Base-by-base conservation (phyloP, 1,140 invertebrate species). In the Magallana angulata region DNA sequence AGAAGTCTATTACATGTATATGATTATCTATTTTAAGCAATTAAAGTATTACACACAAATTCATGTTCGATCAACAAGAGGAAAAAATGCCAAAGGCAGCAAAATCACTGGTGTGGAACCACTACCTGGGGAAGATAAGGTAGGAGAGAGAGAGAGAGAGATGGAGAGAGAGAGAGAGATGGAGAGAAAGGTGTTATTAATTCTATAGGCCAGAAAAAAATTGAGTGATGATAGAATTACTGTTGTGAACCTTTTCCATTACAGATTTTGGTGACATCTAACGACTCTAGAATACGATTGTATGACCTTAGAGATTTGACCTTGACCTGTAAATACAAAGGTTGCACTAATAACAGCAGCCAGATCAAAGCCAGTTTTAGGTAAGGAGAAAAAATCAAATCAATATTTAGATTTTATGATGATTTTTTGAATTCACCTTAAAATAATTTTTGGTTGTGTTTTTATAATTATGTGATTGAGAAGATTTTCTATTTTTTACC, bases 51-150 rank as follows among this genome's bases (percentile, higher is more conserved):
- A 99, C 94, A 99, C 99, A 1, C 98, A 98, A 93, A 99, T 99
- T 89, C 97, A 99, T 94, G 98, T 99, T 0, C 96, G 98, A 56
- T 99, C 98, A 8, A 98, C 98, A 0, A 95, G 98, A 60, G 98
- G 98, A 0, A 98, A 98, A 93, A 99, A 99, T 95, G 97, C 98
- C 0, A 97, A 97, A 57, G 98, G 98, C 0, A 95, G 98, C 14
- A 99, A 99, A 94, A 99, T 99, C 14, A 99, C 98, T 92, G 99
- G 98, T 1, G 99, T 99, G 91, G 98, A 99, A 95, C 97, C 98
- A 0, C 97, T 99, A 97, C 98, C 98, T 0, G 98, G 98, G 5
- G 98, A 99, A 95, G 98, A 99, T 93, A 99, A 99, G 94, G 95
- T 96, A 92, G 85, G 84, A 84, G 16, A 62, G 24, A 60, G 64